phyloP scores from a whole-genome alignment of 2,888 invertebrate species.

The Nephrotoma appendiculata region DNA sequence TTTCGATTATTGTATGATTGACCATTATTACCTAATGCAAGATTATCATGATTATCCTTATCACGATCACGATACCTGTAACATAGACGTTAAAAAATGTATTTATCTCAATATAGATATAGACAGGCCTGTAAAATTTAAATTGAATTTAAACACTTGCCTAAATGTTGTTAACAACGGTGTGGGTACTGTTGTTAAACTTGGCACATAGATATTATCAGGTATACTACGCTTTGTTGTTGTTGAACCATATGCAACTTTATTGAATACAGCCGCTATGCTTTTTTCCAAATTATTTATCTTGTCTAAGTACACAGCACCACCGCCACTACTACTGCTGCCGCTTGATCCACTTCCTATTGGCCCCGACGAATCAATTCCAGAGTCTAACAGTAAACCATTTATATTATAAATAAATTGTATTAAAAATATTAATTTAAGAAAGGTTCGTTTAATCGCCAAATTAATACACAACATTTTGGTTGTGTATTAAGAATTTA shows the following conservation, averaged over 20 bases:
- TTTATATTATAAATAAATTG: background rate
- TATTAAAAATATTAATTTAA: background rate
- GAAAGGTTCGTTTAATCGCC: background rate
- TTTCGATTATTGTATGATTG: conserved; percentile 22
- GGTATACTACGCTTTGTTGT: conserved; percentile 55
- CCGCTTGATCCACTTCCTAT: conserved; percentile 11
- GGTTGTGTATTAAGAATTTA: background rate
- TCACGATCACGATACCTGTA: conserved; percentile 11
- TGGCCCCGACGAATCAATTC: conserved; percentile 10
- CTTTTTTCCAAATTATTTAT: conserved; percentile 45
- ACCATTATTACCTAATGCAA: background rate
- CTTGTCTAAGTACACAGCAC: conserved; percentile 37
- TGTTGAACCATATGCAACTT: conserved; percentile 51
- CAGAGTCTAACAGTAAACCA: background rate
- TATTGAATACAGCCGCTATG: conserved; percentile 51
- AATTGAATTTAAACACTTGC: conserved; percentile 21
- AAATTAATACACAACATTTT: background rate
- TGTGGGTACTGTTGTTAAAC: conserved; percentile 47
- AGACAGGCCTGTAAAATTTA: background rate
- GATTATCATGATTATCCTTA: conserved; percentile 17
- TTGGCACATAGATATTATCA: conserved; percentile 42
- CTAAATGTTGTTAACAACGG: conserved; percentile 42
- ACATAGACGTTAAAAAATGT: background rate
- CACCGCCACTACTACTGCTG: conserved; percentile 14
- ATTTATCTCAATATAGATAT: too few relatives aligned